These are phyloP conservation scores for Cotesia vestalis DNA, from an alignment of 1,140 invertebrate genomes.

Conservation along the genomic window DNA sequence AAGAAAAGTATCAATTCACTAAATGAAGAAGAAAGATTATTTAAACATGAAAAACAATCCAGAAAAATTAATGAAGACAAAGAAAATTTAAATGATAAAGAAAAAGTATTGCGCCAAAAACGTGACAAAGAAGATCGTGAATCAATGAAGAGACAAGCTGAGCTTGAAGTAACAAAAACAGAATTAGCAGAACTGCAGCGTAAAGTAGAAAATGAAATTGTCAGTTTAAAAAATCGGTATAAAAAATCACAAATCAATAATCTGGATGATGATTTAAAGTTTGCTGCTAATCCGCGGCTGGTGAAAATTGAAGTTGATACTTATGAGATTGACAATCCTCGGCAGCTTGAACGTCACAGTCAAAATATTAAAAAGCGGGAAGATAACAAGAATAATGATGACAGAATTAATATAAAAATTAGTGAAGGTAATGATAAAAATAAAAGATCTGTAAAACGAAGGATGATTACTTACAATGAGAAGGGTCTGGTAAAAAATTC, in stretches of 20 bases:
- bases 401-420: no score
- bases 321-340: constrained; percentile 12
- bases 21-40: no score
- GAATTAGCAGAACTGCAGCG: constrained; percentile 17
- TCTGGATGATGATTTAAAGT: not conserved
- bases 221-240: constrained; percentile 25
- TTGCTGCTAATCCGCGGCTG: constrained; percentile 21
- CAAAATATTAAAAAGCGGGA: no score
- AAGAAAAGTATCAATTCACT: no score
- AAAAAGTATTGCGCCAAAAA: constrained; percentile 1
- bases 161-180: constrained; percentile 24
- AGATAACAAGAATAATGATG: no score
- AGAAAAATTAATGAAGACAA: not conserved
- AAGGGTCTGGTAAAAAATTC: no score
- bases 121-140: constrained; percentile 1
- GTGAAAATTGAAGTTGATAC: constrained; percentile 33
- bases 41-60: no score
- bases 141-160: not conserved
- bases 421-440: not conserved
- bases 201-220: constrained; percentile 30
- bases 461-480: constrained; percentile 15
- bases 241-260: constrained; percentile 9
- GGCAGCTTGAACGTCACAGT: no score
- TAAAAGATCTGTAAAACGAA: constrained; percentile 39
- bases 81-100: not conserved